phyloP scores from a whole-genome alignment of 2,797 vertebrate species.

The Eulemur coronatus region DNA sequence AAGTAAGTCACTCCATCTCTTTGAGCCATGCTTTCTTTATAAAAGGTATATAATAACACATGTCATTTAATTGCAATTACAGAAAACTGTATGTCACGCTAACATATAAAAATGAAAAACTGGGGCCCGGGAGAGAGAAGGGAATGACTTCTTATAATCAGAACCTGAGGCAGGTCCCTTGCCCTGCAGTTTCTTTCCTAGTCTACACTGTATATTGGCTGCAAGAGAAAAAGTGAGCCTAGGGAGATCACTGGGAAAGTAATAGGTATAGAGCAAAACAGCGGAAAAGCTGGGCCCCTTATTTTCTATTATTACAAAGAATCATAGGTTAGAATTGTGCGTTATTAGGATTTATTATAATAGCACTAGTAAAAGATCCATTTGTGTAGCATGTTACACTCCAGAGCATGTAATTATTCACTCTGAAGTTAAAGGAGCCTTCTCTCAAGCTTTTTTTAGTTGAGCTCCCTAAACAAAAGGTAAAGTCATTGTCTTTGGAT shows the following conservation, averaged over 20 bases:
- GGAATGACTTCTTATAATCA: not conserved
- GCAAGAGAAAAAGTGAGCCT: not conserved
- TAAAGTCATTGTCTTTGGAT: not conserved
- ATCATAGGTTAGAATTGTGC: not conserved
- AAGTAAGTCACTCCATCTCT: not conserved
- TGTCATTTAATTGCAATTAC: not conserved
- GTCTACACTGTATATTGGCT: not conserved
- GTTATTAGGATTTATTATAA: conserved; percentile 38
- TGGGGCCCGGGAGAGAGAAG: not conserved
- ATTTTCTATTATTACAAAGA: not conserved
- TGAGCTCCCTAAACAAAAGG: not conserved
- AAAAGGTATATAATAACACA: not conserved
- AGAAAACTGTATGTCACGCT: not conserved
- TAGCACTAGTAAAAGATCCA: conserved; percentile 12
- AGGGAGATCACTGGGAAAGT: not conserved
- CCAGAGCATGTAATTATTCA: not conserved
- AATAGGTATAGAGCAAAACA: not conserved
- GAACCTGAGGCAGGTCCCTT: not conserved
- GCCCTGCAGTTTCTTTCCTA: not conserved
- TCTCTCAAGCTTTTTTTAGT: not conserved
- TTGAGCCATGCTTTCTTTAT: not conserved
- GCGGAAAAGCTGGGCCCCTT: not conserved
- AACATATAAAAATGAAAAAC: not conserved
- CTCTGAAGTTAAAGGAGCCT: not conserved
- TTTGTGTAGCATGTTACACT: not conserved